Base-by-base conservation (phyloP, 1,140 invertebrate genomes). In the Rhyzopertha dominica region DNA sequence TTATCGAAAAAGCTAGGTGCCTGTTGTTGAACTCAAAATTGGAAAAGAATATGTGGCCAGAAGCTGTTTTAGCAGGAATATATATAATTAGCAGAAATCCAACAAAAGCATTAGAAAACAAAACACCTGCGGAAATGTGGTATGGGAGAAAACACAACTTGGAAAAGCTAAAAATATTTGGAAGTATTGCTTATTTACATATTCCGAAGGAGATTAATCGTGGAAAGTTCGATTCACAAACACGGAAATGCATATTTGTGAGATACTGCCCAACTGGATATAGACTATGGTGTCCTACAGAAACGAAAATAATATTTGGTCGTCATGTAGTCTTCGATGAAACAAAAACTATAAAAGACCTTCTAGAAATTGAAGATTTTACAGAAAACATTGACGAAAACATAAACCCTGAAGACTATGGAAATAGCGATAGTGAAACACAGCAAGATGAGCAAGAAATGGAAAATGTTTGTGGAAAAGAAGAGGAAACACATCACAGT, bases 41-140 rank as follows among this genome's bases (percentile, higher is more conserved):
- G 14, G 26, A 38, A 4, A 61, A 66, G 29, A 36, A 3, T 1
- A 61, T 67, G 43, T 73, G 69, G 69, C 53, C 50, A 9, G 65
- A 73, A 51, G 69, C 71, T 14, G 52, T 65, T 59, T 22, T 20
- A 34, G 34, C 44, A 26, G 53, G 49, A 16, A 31, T 37, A 8
- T 53, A 51, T 31, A 9, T 58, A 5, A 39, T 44, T 12, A 60
- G 56, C 19, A 25, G 53, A 35, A 28, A 18, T 29, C 37, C 41
- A 14, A 52, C 58, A 3, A 47, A 13, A 24, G 47, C 48, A 7
- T 28, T 64, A 8, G 29, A 53, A 24, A 49, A 34, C 5, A 19
- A 32, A 32, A 59, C 57, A 7, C 66, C 68, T 8, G 56, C 51
- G 34, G 58, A 68, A 47, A 8, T 49, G 18, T 70, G 59, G 58